Base-by-base conservation (phyloP, 2,888 invertebrate species). In the Bembecia ichneumoniformis region DNA sequence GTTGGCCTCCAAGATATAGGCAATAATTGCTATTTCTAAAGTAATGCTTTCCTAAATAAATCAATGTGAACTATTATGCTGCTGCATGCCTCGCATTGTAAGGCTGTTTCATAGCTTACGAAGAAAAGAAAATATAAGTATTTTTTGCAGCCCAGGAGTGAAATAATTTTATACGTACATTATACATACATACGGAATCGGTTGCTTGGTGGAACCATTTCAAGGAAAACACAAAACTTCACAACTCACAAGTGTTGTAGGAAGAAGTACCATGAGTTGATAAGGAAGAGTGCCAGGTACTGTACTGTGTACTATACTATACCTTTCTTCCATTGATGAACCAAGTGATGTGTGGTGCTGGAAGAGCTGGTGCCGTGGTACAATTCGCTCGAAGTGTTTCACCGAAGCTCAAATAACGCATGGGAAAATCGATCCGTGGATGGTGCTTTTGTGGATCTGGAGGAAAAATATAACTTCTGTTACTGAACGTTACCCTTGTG, bases 261-360 rank as follows among this genome's bases (percentile, higher is more conserved):
- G 14, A 3, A 7, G 14, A 0, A 20, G n/a, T 28, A 47, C 14
- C 1, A 9, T 10, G 4, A 46, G n/a, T 46, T 14, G 17, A 1
- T 20, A 28, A 28, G n/a, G n/a, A n/a, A n/a, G n/a, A n/a, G n/a
- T n/a, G 10, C 9, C 5, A 28, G 28, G 9, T 28, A 7, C 9
- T 9, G 28, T 28, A 28, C 28, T 28, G 9, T 9, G 28, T 28
- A 28, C 28, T 28, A 28, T 28, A 10, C 35, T 56, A 74, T 81
- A 93, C 93, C 90, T 92, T 91, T 68, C 90, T 88, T 51, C 91
- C 91, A 71, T 94, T 94, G 71, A 94, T 91, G 65, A 93, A 89
- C 94, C 94, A 94, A 49, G 92, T 92, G 71, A 94, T 90, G 67
- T 92, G 91, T 17, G 94, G 92, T 34, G 92, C 91, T 45, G 94